phyloP scores from a whole-genome alignment of 2,797 vertebrate genomes.

The Momotus momota region DNA sequence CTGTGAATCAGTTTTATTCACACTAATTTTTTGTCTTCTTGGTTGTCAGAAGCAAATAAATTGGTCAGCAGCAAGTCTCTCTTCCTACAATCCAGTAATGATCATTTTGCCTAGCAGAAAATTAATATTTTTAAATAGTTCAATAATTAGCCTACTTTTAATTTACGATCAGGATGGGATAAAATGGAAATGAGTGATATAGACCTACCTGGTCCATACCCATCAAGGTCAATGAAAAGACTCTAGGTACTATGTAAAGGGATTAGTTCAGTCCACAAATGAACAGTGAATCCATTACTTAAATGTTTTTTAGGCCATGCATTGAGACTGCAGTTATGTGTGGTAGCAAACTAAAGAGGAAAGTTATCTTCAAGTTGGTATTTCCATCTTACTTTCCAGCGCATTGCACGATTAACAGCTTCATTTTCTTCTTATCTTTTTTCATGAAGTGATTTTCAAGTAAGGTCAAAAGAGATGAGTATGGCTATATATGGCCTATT shows the following conservation, averaged over 20 bases:
- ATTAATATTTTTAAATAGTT: not conserved
- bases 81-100: accelerated
- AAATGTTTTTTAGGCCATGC: not conserved
- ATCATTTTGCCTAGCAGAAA: not conserved
- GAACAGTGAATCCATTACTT: not conserved
- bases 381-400: not conserved
- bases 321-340: not conserved
- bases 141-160: not conserved
- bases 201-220: not conserved
- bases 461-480: not conserved
- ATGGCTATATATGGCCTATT: not conserved
- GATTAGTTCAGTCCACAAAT: not conserved
- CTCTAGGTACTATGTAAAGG: not conserved
- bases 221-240: not conserved
- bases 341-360: not conserved
- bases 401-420: not conserved
- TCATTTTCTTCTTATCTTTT: not conserved
- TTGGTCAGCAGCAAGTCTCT: not conserved
- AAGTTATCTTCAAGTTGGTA: not conserved
- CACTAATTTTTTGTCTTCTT: not conserved
- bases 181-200: not conserved
- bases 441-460: not conserved
- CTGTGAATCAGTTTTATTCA: not conserved
- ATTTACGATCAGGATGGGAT: not conserved
- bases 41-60: not conserved